Conservation (phyloP, 2,888 invertebrate genomes). For the Keiferia lycopersicella region DNA sequence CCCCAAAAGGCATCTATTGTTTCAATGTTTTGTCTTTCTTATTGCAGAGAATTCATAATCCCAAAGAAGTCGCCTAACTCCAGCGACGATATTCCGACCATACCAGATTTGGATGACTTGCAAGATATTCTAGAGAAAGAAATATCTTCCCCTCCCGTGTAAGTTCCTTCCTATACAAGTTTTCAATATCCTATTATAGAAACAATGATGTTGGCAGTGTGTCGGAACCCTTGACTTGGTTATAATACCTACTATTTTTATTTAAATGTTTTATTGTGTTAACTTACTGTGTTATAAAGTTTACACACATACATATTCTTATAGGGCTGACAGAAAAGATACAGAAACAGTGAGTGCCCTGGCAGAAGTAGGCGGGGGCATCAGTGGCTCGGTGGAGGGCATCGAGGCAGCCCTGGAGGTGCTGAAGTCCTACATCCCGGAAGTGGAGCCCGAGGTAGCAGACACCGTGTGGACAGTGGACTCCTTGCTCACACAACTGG, state of each 20-base stretch:
- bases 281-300: no score
- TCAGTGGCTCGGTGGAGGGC: constrained; percentile 59
- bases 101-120: constrained; percentile 74
- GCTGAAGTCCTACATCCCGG: constrained; percentile 62
- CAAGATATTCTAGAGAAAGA: constrained; percentile 74
- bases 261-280: not conserved
- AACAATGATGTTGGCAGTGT: no score
- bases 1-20: no score
- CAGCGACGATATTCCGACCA: constrained; percentile 74
- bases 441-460: constrained; percentile 60
- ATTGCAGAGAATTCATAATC: constrained; percentile 68
- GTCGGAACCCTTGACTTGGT: no score
- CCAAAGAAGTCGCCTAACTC: constrained; percentile 71
- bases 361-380: constrained; percentile 65
- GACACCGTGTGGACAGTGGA: constrained; percentile 75
- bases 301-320: constrained; percentile 27
- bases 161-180: constrained; percentile 39
- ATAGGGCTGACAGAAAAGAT: constrained; percentile 59
- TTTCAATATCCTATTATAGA: no score
- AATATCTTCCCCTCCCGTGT: constrained; percentile 64
- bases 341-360: constrained; percentile 66
- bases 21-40: no score
- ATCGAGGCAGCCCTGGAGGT: constrained; percentile 66
- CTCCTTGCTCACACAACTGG: constrained; percentile 63
- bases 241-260: no score